A percentile compares a stretch with the other conserved stretches of the same genome.
phyloP scores from a whole-genome alignment of 1,140 invertebrate species.

The Trachelipus rathkii region DNA sequence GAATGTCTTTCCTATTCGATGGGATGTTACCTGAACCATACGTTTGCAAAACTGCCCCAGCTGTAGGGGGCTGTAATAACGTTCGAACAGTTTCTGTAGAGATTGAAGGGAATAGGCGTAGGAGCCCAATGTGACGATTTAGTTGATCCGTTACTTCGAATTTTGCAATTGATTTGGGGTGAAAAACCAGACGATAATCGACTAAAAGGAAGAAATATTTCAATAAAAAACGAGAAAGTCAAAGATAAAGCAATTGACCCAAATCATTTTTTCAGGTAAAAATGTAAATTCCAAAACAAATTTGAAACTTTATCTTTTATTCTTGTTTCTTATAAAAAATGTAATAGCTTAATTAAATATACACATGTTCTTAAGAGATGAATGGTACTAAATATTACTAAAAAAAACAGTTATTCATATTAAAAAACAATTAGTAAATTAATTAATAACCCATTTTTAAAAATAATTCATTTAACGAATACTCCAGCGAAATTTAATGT shows the following conservation, averaged over 20 bases:
- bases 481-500: too few species aligned
- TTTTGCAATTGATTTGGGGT: conserved; percentile 64
- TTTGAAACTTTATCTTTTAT: too few species aligned
- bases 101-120: conserved; percentile 87
- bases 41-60: conserved; percentile 84
- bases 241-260: neutral
- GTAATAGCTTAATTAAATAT: too few species aligned
- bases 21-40: conserved; percentile 93
- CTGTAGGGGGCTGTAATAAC: conserved; percentile 76
- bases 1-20: conserved; percentile 71
- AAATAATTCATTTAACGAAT: too few species aligned
- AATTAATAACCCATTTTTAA: too few species aligned
- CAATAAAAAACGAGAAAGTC: conserved; percentile 40
- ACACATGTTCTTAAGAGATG: too few species aligned
- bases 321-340: too few species aligned
- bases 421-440: too few species aligned
- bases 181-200: conserved; percentile 72
- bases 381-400: too few species aligned
- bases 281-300: too few species aligned
- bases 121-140: conserved; percentile 75
- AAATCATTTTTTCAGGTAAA: neutral
- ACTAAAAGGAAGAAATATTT: conserved; percentile 57
- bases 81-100: conserved; percentile 68
- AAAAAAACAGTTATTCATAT: too few species aligned
- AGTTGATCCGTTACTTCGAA: conserved; percentile 74